A percentile compares a stretch with the other conserved stretches of the same genome.
Conservation (phyloP, 1,140 invertebrate genomes). For the Saccostrea glomerata region DNA sequence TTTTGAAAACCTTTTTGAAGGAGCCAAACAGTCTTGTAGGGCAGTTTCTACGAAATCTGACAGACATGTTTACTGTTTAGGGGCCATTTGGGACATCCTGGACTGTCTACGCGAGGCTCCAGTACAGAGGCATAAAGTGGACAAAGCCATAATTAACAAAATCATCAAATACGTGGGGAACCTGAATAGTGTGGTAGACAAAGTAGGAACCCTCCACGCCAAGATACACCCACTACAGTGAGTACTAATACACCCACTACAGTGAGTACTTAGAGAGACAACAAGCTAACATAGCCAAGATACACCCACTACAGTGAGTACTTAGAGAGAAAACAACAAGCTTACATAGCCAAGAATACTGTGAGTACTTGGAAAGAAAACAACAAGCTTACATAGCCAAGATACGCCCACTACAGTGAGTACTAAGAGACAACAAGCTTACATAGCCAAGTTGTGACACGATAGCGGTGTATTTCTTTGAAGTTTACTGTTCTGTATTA, state of each 20-base stretch:
- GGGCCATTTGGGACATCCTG: conserved; percentile 39
- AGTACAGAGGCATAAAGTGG: not conserved
- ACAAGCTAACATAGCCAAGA: not conserved
- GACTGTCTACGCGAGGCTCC: conserved; percentile 29
- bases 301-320: not conserved
- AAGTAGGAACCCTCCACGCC: conserved; percentile 19
- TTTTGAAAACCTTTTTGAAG: no score
- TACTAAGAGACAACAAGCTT: not conserved
- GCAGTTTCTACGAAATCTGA: no score
- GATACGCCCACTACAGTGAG: not conserved
- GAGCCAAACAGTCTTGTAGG: no score
- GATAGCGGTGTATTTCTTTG: no score
- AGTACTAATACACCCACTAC: not conserved
- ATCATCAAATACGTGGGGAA: conserved; percentile 34
- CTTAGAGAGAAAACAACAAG: not conserved
- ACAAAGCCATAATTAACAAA: conserved; percentile 12
- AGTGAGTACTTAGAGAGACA: not conserved
- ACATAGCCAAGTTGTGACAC: no score
- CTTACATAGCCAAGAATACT: not conserved
- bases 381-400: not conserved
- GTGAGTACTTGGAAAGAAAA: not conserved
- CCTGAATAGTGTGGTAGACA: conserved; percentile 11
- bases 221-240: conserved; percentile 32
- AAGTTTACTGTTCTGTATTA: no score
- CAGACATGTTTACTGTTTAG: not conserved